Evolutionary conservation across 2,797 vertebrate species (phyloP).

Genomic region (Hippocampus kuda): DNA sequence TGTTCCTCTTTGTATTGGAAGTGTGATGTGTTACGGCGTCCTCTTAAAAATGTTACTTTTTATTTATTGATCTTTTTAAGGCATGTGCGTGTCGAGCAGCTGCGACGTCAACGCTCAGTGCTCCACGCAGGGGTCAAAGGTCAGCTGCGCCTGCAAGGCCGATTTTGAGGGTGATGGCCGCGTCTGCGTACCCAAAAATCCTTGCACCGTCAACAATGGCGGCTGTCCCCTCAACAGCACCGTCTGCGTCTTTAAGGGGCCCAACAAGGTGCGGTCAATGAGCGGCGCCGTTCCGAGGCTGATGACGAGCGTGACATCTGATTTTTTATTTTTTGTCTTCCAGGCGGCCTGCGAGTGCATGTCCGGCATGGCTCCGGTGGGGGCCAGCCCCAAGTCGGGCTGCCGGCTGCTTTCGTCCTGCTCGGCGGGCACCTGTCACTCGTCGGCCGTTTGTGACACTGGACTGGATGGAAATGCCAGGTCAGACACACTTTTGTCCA

Average conservation of each 20-base stretch:
- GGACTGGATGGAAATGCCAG: slow-evolving; percentile 53
- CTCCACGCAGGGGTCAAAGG: slow-evolving; percentile 44
- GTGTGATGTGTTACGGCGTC: neutral
- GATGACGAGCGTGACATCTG: neutral
- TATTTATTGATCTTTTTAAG: slow-evolving; percentile 27
- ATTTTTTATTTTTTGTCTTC: slow-evolving; percentile 17
- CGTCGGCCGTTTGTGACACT: slow-evolving; percentile 64
- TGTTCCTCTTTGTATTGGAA: neutral
- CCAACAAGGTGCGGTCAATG: slow-evolving; percentile 71
- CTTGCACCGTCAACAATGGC: slow-evolving; percentile 72
- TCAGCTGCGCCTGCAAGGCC: slow-evolving; percentile 73
- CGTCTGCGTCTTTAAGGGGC: slow-evolving; percentile 64
- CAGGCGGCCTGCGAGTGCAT: slow-evolving; percentile 75
- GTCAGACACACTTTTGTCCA: slow-evolving; percentile 24
- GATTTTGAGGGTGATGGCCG: slow-evolving; percentile 77
- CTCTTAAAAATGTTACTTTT: neutral
- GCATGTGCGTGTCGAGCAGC: slow-evolving; percentile 40
- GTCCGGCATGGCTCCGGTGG: slow-evolving; percentile 59
- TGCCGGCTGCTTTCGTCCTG: slow-evolving; percentile 67
- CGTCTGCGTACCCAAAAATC: slow-evolving; percentile 75
- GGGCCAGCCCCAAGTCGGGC: slow-evolving; percentile 37
- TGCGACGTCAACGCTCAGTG: slow-evolving; percentile 71
- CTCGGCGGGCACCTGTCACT: slow-evolving; percentile 59
- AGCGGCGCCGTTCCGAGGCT: too few species aligned
- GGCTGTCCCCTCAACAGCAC: slow-evolving; percentile 79